phyloP scores from a whole-genome alignment of 2,888 invertebrate genomes.

The Steinernema hermaphroditum region DNA sequence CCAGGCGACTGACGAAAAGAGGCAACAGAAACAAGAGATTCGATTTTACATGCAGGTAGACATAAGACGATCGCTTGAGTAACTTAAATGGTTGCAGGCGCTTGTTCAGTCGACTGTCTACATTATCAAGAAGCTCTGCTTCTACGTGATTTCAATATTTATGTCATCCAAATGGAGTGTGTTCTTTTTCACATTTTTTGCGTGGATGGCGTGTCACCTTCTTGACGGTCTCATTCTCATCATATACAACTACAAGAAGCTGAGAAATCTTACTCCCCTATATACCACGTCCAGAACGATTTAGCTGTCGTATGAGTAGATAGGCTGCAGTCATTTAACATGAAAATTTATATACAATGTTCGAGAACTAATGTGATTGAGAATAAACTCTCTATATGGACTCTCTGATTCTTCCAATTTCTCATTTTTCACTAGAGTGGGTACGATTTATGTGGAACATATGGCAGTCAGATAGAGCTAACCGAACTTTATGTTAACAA shows the following conservation, averaged over 20 bases:
- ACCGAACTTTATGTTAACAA: too few species aligned
- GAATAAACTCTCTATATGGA: too few species aligned
- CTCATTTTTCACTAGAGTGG: too few species aligned
- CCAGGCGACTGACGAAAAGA: neutral
- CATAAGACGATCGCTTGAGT: neutral
- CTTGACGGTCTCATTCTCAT: slow-evolving; percentile 9
- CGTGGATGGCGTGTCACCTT: slow-evolving; percentile 12
- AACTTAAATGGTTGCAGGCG: neutral
- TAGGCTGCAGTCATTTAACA: too few species aligned
- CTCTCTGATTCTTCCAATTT: too few species aligned
- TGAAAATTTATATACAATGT: too few species aligned
- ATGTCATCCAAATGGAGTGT: neutral
- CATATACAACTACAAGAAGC: slow-evolving; percentile 8
- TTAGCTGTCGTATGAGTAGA: too few species aligned
- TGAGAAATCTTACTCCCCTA: too few species aligned
- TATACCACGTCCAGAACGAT: too few species aligned
- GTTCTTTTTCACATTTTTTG: slow-evolving; percentile 10
- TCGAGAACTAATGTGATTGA: too few species aligned
- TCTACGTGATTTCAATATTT: slow-evolving; percentile 17
- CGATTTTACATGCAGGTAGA: slow-evolving; percentile 27
- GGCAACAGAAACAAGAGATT: slow-evolving; percentile 2
- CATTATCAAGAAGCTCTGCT: slow-evolving; percentile 28
- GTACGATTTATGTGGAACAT: too few species aligned
- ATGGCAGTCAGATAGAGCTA: too few species aligned
- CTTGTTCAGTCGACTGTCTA: slow-evolving; percentile 10